Base-by-base conservation (phyloP, 2,888 invertebrate species). In the Sacculina carcini region DNA sequence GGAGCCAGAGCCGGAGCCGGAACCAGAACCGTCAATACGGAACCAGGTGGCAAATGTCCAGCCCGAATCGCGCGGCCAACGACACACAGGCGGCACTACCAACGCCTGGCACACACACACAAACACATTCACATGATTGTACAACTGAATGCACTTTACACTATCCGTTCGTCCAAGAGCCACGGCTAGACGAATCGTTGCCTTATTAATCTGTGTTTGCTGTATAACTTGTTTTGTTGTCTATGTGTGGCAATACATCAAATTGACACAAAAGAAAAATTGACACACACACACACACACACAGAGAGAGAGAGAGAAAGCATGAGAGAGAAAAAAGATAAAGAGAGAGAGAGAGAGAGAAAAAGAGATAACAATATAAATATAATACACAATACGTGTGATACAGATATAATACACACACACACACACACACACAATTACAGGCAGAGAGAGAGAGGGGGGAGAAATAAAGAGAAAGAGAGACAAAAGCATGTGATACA, bases 21-120 rank as follows among this genome's bases (percentile, higher is more conserved):
- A 89, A 72, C 92, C 92, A 69, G 90, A 85, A 62, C 92, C 90
- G 72, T 99, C 98, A 65, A 98, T 74, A 56, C 96, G 77, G 68
- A 99, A 87, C 98, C 98, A 99, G 60, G 94, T 94, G 61, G 90
- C 87, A 70, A 99, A 98, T 51, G 98, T 96, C 76, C 96, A 99
- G 54, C 98, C 98, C 69, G 79, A 92, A 70, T 96, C 94, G 70
- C 96, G 86, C 34, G 98, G 98, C 94, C 96, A 98, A 67, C 86
- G 79, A 56, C 92, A 86, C 63, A 99, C 71, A 19, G 98, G 98
- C 50, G 98, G 96, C 62, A 99, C 73, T 44, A 94, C 87, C 62
- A 98, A 77, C 54, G 92, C 94, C 94, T 94, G 71, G 3, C 71
- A 71, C 62, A 62, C 60, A 61, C 55, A 46, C 53, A 50, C 54